These are phyloP conservation scores for Amblyornis subalaris DNA, from an alignment of 2,113 vertebrate genomes.

Conservation along the genomic window DNA sequence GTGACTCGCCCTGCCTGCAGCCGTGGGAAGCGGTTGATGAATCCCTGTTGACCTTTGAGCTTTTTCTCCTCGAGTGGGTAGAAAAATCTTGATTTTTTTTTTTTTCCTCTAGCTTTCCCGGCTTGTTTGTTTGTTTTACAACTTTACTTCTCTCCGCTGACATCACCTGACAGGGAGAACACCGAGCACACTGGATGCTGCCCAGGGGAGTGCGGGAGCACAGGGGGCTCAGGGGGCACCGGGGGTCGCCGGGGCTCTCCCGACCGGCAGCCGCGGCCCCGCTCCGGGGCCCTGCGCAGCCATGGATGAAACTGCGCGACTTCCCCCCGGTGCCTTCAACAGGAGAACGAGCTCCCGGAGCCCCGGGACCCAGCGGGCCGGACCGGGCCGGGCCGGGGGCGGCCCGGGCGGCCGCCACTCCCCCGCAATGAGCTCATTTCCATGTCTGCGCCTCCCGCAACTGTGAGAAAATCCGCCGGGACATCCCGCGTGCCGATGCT, in stretches of 20 bases:
- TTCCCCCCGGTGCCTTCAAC: neutral
- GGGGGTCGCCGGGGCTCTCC: neutral
- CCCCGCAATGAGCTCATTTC: slow-evolving; percentile 71
- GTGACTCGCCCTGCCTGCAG: neutral
- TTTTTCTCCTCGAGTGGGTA: neutral
- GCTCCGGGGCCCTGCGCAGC: neutral
- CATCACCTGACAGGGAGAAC: neutral
- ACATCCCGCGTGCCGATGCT: slow-evolving; percentile 33
- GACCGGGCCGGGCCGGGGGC: neutral
- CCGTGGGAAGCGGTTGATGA: neutral
- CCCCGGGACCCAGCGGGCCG: neutral
- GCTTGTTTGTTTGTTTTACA: neutral
- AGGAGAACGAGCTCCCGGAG: neutral
- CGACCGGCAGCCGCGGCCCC: neutral
- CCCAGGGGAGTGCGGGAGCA: neutral
- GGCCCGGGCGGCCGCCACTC: slow-evolving; percentile 55
- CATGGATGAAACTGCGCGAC: neutral
- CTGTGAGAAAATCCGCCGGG: slow-evolving; percentile 64
- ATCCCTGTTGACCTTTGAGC: neutral
- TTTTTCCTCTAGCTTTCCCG: fast-evolving
- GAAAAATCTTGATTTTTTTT: neutral
- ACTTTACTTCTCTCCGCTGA: neutral
- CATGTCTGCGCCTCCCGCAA: slow-evolving; percentile 65
- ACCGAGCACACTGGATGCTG: neutral
- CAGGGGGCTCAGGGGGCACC: neutral